These are phyloP conservation scores for Glossophaga mutica DNA, from an alignment of 2,797 vertebrate species.

Conservation along the genomic window DNA sequence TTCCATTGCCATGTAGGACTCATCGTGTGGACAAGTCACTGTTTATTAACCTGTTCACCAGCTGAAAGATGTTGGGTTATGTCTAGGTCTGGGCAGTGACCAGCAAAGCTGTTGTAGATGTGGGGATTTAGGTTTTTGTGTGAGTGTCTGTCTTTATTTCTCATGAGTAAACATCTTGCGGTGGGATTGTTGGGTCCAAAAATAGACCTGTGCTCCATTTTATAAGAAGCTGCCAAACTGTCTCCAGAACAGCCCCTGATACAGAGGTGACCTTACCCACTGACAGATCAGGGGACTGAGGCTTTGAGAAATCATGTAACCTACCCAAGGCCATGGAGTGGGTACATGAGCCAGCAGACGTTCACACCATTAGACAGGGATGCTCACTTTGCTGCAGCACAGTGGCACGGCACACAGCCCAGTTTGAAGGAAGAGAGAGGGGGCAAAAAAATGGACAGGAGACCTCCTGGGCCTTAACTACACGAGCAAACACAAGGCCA, in stretches of 20 bases:
- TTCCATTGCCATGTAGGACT: background rate
- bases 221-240: background rate
- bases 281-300: background rate
- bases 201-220: background rate
- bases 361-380: background rate
- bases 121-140: background rate
- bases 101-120: background rate
- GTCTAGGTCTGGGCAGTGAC: background rate
- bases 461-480: background rate
- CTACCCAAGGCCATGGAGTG: background rate
- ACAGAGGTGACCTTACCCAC: background rate
- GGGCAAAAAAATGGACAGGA: background rate
- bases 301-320: background rate
- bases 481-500: background rate
- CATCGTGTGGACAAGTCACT: background rate
- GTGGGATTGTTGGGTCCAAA: background rate
- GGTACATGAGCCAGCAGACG: fast-evolving
- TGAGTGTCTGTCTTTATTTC: background rate
- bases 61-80: background rate
- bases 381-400: background rate
- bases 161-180: background rate
- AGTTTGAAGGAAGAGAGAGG: background rate
- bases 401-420: background rate
- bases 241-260: background rate
- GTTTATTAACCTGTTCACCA: background rate